phyloP scores from a whole-genome alignment of 2,113 vertebrate genomes.

The Channa maculata region DNA sequence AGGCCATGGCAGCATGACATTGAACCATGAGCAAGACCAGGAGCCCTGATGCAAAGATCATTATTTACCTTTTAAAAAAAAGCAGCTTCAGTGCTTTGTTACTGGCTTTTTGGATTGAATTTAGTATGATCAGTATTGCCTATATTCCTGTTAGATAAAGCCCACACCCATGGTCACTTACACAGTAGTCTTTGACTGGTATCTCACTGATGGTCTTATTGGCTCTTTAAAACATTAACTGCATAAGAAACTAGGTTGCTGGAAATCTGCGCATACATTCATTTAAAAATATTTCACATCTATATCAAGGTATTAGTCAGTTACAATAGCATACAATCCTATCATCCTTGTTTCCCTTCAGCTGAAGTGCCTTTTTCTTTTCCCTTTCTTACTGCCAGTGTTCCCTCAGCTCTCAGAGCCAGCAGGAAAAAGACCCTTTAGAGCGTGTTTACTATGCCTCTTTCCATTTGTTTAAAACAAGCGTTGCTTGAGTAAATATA shows the following conservation, averaged over 20 bases:
- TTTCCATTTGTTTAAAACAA: conserved; percentile 68
- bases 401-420: not conserved
- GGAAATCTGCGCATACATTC: too few species aligned
- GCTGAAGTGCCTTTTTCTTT: conserved; percentile 3
- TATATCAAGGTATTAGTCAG: not conserved
- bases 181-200: too few species aligned
- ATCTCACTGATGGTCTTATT: too few species aligned
- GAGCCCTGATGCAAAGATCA: not conserved
- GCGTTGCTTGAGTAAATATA: conserved; percentile 61
- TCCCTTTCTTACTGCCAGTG: not conserved
- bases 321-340: conserved; percentile 2
- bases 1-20: not conserved
- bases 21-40: not conserved
- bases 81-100: too few species aligned
- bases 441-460: conserved; percentile 69
- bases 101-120: too few species aligned
- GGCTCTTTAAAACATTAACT: too few species aligned
- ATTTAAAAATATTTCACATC: not conserved
- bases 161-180: too few species aligned
- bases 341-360: not conserved
- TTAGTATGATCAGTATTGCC: too few species aligned
- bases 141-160: too few species aligned
- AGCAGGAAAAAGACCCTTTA: conserved; percentile 41
- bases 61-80: too few species aligned
- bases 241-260: too few species aligned